A percentile compares a stretch with the other conserved stretches of the same genome.
These are phyloP conservation scores for Aphis craccivora DNA, from an alignment of 1,140 invertebrate genomes.

Conservation along the genomic window DNA sequence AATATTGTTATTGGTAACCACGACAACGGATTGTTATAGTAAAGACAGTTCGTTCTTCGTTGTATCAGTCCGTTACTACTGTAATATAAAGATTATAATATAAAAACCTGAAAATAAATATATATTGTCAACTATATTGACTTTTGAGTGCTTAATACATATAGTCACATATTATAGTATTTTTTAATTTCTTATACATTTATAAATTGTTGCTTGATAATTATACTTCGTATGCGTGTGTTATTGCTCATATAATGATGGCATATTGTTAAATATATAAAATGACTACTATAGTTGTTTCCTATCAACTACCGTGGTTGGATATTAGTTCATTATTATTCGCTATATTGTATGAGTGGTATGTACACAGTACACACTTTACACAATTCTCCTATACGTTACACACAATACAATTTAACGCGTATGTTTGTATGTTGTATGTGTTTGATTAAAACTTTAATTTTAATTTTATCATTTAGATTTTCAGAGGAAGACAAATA, in stretches of 20 bases:
- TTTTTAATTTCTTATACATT: neutral
- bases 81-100: neutral
- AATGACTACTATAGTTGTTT: no score
- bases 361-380: no score
- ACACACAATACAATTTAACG: neutral
- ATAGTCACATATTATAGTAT: no score
- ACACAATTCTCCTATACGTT: neutral
- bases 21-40: neutral
- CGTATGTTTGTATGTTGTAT: no score
- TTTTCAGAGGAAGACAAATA: neutral
- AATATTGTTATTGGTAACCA: neutral
- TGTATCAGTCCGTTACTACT: neutral
- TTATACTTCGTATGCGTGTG: neutral
- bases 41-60: neutral
- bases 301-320: no score
- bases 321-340: no score
- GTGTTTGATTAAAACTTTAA: constrained; percentile 1
- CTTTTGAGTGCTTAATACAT: neutral
- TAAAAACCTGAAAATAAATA: neutral
- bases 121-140: neutral
- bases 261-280: no score
- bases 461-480: neutral
- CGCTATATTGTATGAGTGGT: no score
- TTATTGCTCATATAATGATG: neutral
- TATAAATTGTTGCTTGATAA: neutral